Evolutionary conservation across 2,113 vertebrate species (phyloP), one percentile per base, ranked within the genome.

Genomic region (Trematocara unimaculatum): DNA sequence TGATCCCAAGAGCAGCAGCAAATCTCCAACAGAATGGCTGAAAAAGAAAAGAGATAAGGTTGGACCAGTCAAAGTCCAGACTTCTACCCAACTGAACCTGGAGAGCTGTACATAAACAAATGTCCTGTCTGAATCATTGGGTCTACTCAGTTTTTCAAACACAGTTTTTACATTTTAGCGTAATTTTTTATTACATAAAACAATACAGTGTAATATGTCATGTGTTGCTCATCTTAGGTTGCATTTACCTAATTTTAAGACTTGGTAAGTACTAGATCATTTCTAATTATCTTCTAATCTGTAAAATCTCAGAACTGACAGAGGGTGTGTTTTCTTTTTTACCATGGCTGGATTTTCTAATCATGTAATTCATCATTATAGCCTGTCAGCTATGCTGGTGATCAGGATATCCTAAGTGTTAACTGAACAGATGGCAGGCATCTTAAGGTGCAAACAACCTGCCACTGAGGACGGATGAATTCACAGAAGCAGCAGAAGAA

Each of bases 341-440:
- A 49, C 23, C 15, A 49, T 47, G 15, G 26, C 6, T 31, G 23
- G 55, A 33, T 67, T 29, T 67, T 87, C 55, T 89, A 87, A 89
- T 88, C 84, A 79, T 81, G 67, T 67, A 84, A 91, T 90, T 87
- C 85, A 87, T 92, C 91, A 88, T 90, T 74, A 53, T 31, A 79
- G 42, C 77, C 70, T 84, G 84, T 78, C 86, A 86, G 38, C 79
- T 11, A 81, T 33, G 83, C 38, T 83, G 79, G 38, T 84, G 62
- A 87, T 85, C 88, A 84, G 70, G 72, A 79, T 64, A 77, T 54
- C 84, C 86, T 89, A 38, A 4, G 90, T 80, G 80, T 79, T 42
- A 84, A 42, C 84, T 77, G 82, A 92, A 87, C 91, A 94, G 91
- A 91, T 93, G 93, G 92, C 70, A 81, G 45, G 67, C 83, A 64